These are phyloP conservation scores for Actenoides lindsayi DNA, from an alignment of 2,113 vertebrate genomes.

Conservation along the genomic window DNA sequence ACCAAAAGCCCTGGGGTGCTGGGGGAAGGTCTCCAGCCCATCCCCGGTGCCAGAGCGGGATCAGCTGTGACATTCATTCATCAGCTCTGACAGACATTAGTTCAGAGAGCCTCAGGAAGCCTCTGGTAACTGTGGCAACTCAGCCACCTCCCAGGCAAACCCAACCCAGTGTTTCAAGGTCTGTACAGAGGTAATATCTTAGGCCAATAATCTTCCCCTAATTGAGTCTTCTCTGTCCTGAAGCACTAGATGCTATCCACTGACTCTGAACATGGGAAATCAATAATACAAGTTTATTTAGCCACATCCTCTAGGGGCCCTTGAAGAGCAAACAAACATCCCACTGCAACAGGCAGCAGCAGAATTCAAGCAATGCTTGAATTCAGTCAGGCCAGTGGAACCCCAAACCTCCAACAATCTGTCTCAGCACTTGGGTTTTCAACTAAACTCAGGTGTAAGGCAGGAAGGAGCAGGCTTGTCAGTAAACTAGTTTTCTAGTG, in stretches of 20 bases:
- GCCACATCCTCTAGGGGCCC: background rate
- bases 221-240: slow-evolving; percentile 1
- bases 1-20: background rate
- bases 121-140: accelerated
- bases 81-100: background rate
- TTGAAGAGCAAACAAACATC: background rate
- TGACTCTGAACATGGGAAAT: background rate
- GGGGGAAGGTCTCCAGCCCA: background rate
- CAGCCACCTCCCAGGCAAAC: background rate
- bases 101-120: background rate
- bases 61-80: background rate
- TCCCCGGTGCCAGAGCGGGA: background rate
- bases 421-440: background rate
- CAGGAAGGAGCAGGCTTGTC: background rate
- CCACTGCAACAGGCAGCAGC: background rate
- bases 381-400: background rate
- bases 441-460: background rate
- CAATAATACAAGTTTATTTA: slow-evolving; percentile 27
- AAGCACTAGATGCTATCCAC: background rate
- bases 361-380: background rate
- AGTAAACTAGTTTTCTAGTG: background rate
- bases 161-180: background rate
- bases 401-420: background rate
- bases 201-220: background rate
- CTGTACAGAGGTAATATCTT: background rate